Percentiles rank a stretch among this genome's conserved stretches.
phyloP scores from a whole-genome alignment of 35 echinoderm and acorn worm genomes.

The Lytechinus pictus region DNA sequence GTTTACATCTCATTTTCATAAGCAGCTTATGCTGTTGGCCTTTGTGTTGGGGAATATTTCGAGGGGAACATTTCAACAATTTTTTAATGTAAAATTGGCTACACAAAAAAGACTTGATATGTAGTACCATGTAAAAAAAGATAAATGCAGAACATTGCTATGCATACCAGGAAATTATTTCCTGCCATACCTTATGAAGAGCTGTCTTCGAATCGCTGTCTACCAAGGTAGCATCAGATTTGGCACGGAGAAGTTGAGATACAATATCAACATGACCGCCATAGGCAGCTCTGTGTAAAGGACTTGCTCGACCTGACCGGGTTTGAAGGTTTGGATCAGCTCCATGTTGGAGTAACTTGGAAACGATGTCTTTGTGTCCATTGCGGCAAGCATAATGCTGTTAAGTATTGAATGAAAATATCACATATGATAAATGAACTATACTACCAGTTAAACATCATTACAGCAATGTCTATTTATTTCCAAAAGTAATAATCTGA shows the following conservation, averaged over 20 bases:
- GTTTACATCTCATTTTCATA: no score
- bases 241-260: constrained; percentile 54
- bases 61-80: no score
- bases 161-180: no score
- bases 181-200: constrained; percentile 80
- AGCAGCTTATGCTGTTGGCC: no score
- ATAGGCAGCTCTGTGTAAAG: constrained; percentile 87
- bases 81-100: no score
- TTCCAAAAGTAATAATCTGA: no score
- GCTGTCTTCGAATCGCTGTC: constrained; percentile 43
- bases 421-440: background rate
- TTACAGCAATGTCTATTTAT: no score
- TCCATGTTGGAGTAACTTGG: constrained; percentile 66
- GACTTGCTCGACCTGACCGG: constrained; percentile 79
- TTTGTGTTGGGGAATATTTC: no score
- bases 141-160: no score
- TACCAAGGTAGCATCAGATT: constrained; percentile 51
- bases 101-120: no score
- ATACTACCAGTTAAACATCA: background rate
- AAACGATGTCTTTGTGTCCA: constrained; percentile 57
- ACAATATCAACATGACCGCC: constrained; percentile 71
- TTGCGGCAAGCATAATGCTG: constrained; percentile 94
- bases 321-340: constrained; percentile 85
- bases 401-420: background rate
- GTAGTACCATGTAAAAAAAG: no score